phyloP scores from a whole-genome alignment of 2,888 invertebrate species.

The Drosophila aldrichi region DNA sequence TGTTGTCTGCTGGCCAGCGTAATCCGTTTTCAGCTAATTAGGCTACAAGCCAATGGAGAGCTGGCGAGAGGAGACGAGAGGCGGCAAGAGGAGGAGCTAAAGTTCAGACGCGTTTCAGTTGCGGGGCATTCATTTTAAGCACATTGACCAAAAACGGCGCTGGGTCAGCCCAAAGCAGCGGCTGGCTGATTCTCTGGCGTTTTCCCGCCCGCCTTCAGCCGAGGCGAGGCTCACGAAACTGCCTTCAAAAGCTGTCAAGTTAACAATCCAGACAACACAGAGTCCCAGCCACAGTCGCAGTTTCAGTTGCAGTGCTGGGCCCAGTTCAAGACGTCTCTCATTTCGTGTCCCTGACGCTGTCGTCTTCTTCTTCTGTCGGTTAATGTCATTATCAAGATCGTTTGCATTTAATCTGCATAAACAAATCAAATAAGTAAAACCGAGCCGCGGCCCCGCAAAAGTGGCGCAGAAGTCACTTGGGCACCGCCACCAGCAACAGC shows the following conservation, averaged over 20 bases:
- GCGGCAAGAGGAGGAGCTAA: too few species aligned
- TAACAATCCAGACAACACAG: conserved; percentile 79
- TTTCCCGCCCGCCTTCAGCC: background rate
- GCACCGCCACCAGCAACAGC: conserved; percentile 34
- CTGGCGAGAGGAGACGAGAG: conserved; percentile 14
- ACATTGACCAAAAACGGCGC: conserved; percentile 73
- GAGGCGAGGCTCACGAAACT: conserved; percentile 69
- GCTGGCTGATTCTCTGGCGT: conserved; percentile 4
- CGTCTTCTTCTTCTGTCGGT: conserved; percentile 79
- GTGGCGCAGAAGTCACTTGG: conserved; percentile 72
- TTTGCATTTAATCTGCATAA: conserved; percentile 84
- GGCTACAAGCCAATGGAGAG: conserved; percentile 57
- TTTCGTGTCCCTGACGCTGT: conserved; percentile 61
- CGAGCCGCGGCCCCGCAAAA: conserved; percentile 60
- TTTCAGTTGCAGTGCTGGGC: conserved; percentile 20
- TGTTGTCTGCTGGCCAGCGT: conserved; percentile 37
- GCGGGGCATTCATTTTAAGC: conserved; percentile 71
- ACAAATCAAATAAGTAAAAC: conserved; percentile 80
- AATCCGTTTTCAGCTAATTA: conserved; percentile 73
- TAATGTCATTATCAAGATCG: conserved; percentile 84
- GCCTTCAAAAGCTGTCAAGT: conserved; percentile 83
- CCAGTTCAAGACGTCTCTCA: conserved; percentile 54
- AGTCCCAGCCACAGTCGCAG: conserved; percentile 11
- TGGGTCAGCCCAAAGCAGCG: conserved; percentile 58
- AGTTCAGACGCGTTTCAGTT: conserved; percentile 68